Conservation (phyloP, 2,113 vertebrate genomes). For the Oreotrochilus melanogaster region DNA sequence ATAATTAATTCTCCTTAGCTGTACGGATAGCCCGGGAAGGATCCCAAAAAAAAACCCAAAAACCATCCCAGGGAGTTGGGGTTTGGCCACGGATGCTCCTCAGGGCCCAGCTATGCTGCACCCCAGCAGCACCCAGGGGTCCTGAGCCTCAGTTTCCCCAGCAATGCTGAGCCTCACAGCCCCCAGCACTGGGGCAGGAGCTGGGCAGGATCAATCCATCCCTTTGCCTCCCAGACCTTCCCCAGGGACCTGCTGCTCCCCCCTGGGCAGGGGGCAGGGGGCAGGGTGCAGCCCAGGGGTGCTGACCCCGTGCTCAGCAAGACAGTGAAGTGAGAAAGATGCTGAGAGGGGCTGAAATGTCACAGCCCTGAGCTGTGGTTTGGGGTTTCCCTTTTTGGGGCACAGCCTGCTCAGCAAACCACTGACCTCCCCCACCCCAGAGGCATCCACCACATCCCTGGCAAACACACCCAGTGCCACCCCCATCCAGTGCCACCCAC, state of each 20-base stretch:
- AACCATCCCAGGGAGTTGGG: background rate
- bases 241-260: background rate
- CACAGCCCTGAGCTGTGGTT: background rate
- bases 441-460: background rate
- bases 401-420: background rate
- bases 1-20: background rate
- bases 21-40: background rate
- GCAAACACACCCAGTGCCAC: background rate
- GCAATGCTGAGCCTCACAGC: background rate
- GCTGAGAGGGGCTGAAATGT: background rate
- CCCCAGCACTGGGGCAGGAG: background rate
- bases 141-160: background rate
- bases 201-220: background rate
- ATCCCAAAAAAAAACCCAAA: background rate
- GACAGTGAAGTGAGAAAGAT: rapidly evolving
- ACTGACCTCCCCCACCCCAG: rapidly evolving
- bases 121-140: background rate
- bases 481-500: background rate
- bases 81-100: rapidly evolving
- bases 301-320: background rate
- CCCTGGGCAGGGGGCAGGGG: rapidly evolving
- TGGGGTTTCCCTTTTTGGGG: background rate
- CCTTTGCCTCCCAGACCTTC: background rate
- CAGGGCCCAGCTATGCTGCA: rapidly evolving
- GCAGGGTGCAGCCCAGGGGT: rapidly evolving